Evolutionary conservation across 2,888 invertebrate genomes (phyloP), one percentile per base, ranked within the genome.

Genomic region (Diaprepes abbreviatus): DNA sequence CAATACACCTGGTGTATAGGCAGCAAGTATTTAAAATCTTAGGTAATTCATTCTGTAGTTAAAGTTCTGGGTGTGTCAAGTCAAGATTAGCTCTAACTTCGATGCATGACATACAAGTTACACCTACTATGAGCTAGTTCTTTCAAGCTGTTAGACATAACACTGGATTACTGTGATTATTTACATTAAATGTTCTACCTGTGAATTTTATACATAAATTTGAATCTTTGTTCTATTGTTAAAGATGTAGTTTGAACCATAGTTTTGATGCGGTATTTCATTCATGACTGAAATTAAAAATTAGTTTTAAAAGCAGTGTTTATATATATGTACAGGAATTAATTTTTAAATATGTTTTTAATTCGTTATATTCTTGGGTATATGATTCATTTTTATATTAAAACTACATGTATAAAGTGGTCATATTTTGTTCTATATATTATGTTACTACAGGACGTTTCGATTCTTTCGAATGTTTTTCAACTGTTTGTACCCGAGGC

Each of bases 31-130:
- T 57, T 55, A 57, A 65, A 52, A 65, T 36, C 52, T 62, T 52
- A 36, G 52, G 28, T 64, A 52, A 64, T 64, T 54, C 43, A 54
- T 52, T 52, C 36, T 50, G 52, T 28, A 33, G 38, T 52, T 50
- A 52, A 52, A 63, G 35, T 66, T 66, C 66, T 59, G 38, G 66
- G 66, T 52, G 66, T 33, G 66, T 59, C 66, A 57, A 65, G 45
- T 65, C 35, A 71, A 76, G 76, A 77, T 77, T 78, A 75, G 73
- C 40, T 66, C 52, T 59, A 57, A 28, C 75, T 75, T 72, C 74
- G 66, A 73, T 74, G 75, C 77, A 78, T 78, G 76, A 78, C 78
- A 74, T 79, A 79, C 78, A 76, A 75, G 78, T 77, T 43, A 79
- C 79, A 79, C 79, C 79, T 79, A 79, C 79, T 74, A 74, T 76